Percentiles rank a stretch among this genome's conserved stretches.
Conservation (phyloP, 2,113 vertebrate species). For the Hypomesus transpacificus region DNA sequence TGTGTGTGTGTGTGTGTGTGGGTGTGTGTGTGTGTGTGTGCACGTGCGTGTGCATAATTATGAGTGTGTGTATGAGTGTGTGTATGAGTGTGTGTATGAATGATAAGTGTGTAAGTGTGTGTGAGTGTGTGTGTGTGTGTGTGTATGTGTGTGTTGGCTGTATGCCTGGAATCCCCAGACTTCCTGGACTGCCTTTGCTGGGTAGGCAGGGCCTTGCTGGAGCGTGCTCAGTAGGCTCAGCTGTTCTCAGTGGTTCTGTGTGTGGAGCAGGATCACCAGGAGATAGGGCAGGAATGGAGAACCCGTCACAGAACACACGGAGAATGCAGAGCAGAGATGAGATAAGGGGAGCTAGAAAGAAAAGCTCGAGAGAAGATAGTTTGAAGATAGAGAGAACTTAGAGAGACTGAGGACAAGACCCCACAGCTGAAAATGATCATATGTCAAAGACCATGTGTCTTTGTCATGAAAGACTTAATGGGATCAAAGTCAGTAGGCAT, state of each 20-base stretch:
- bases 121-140: slow-evolving; percentile 36
- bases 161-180: slow-evolving; percentile 51
- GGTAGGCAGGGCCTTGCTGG: slow-evolving; percentile 68
- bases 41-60: too few relatives aligned
- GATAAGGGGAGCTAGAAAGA: not conserved
- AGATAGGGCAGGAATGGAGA: slow-evolving; percentile 32
- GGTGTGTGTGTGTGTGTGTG: slow-evolving; percentile 9
- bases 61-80: slow-evolving; percentile 11
- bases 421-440: too few relatives aligned
- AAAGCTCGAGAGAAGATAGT: not conserved
- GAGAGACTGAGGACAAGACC: too few relatives aligned
- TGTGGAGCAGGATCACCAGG: slow-evolving; percentile 43
- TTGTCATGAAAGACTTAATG: too few relatives aligned
- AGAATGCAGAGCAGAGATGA: slow-evolving; percentile 7
- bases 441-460: too few relatives aligned
- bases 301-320: not conserved
- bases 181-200: slow-evolving; percentile 27
- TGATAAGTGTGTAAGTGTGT: slow-evolving; percentile 39
- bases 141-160: slow-evolving; percentile 53
- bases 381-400: not conserved
- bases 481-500: too few relatives aligned
- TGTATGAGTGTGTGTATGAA: slow-evolving; percentile 14
- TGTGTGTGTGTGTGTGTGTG: slow-evolving; percentile 12
- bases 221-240: slow-evolving; percentile 56
- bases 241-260: slow-evolving; percentile 51